phyloP scores from a whole-genome alignment of 2,888 invertebrate species.

The Lampropteryx suffumata region DNA sequence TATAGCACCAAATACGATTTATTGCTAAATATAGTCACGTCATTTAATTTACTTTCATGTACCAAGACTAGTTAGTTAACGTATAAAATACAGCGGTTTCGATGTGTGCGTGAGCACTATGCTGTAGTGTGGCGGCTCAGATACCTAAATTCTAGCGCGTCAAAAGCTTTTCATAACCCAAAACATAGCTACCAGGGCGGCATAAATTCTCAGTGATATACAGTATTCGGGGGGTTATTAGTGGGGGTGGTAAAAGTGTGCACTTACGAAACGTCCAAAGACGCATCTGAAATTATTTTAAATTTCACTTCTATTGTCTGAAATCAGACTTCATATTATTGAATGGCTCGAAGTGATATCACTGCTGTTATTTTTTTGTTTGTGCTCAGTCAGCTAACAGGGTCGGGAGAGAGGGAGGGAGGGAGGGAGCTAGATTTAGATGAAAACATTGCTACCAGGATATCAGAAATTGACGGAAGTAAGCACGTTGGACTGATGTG shows the following conservation, averaged over 20 bases:
- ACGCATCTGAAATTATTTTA: neutral
- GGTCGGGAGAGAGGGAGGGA: no score
- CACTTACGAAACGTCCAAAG: no score
- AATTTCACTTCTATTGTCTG: neutral
- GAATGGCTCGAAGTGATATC: no score
- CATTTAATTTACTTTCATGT: no score
- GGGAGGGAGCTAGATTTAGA: neutral
- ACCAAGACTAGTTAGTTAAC: no score
- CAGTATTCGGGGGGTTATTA: neutral
- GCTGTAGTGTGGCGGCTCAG: no score
- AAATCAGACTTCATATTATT: slow-evolving; percentile 1
- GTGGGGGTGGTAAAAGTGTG: neutral
- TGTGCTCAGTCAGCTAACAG: neutral
- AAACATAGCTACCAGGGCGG: neutral
- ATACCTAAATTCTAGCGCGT: no score
- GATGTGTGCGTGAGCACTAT: no score
- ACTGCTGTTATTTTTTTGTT: neutral
- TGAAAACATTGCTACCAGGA: slow-evolving; percentile 17
- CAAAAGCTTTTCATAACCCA: neutral
- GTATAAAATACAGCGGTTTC: no score
- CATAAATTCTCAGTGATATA: neutral
- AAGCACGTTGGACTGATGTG: neutral
- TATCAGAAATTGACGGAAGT: slow-evolving; percentile 5
- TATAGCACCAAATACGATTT: no score
- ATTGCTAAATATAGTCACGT: no score